These are phyloP conservation scores for Babyrousa celebensis DNA, from an alignment of 2,797 vertebrate species.

Conservation along the genomic window DNA sequence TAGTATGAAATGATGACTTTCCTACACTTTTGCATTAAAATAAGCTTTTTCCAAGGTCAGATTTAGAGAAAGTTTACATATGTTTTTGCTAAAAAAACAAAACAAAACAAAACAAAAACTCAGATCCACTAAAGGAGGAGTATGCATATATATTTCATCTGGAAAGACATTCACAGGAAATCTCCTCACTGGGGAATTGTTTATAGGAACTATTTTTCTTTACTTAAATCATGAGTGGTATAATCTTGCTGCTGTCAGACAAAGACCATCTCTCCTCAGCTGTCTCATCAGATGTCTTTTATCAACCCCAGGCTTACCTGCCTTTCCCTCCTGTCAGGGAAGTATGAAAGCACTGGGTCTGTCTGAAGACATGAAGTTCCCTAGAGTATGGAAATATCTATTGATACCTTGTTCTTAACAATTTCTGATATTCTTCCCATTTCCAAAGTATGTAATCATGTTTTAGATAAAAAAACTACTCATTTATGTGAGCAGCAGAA, in stretches of 20 bases:
- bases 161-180: slow-evolving; percentile 67
- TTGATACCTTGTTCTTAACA: neutral
- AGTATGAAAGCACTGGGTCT: neutral
- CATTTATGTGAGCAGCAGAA: neutral
- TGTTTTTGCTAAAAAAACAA: slow-evolving; percentile 42
- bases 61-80: slow-evolving; percentile 65
- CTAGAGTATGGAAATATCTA: neutral
- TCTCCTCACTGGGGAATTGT: slow-evolving; percentile 54
- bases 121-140: neutral
- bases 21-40: slow-evolving; percentile 44
- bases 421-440: neutral
- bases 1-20: neutral
- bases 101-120: neutral
- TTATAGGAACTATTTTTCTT: slow-evolving; percentile 78
- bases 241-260: slow-evolving; percentile 79
- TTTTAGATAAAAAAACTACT: neutral
- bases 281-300: slow-evolving; percentile 63
- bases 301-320: slow-evolving; percentile 46
- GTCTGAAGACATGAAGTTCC: neutral
- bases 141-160: slow-evolving; percentile 64
- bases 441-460: neutral
- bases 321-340: slow-evolving; percentile 39
- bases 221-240: slow-evolving; percentile 78
- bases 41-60: slow-evolving; percentile 64
- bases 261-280: slow-evolving; percentile 70